Evolutionary conservation across 1,140 invertebrate species (phyloP).

Genomic region (Heliconius eleuchia): DNA sequence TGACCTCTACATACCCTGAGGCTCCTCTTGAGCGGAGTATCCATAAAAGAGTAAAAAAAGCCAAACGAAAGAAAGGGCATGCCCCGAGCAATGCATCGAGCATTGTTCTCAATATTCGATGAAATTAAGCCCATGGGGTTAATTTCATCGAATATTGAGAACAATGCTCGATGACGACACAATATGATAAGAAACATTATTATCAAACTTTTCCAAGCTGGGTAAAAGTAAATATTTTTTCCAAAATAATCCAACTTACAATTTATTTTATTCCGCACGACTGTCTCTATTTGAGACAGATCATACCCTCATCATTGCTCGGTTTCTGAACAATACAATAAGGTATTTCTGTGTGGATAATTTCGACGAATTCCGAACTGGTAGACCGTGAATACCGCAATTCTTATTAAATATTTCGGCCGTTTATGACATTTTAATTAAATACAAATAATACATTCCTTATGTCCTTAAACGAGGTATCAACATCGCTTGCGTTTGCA

Average conservation of each 20-base stretch:
- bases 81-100: too few relatives aligned
- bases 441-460: neutral
- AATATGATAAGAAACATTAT: neutral
- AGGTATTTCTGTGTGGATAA: conserved; percentile 30
- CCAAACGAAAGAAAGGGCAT: too few relatives aligned
- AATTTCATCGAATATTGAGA: too few relatives aligned
- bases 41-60: too few relatives aligned
- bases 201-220: neutral
- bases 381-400: conserved; percentile 18
- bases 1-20: too few relatives aligned
- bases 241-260: conserved; percentile 13
- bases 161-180: neutral
- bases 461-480: neutral
- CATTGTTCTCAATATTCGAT: too few relatives aligned
- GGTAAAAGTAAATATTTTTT: neutral
- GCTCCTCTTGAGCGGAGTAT: too few relatives aligned
- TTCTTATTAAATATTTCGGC: neutral
- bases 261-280: conserved; percentile 36
- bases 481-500: neutral
- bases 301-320: conserved; percentile 32
- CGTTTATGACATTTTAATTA: conserved; percentile 9
- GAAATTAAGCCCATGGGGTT: too few relatives aligned
- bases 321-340: conserved; percentile 27
- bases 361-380: conserved; percentile 24
- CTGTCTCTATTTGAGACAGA: conserved; percentile 30